phyloP scores from a whole-genome alignment of 2,113 vertebrate species.

The Crotophaga sulcirostris region DNA sequence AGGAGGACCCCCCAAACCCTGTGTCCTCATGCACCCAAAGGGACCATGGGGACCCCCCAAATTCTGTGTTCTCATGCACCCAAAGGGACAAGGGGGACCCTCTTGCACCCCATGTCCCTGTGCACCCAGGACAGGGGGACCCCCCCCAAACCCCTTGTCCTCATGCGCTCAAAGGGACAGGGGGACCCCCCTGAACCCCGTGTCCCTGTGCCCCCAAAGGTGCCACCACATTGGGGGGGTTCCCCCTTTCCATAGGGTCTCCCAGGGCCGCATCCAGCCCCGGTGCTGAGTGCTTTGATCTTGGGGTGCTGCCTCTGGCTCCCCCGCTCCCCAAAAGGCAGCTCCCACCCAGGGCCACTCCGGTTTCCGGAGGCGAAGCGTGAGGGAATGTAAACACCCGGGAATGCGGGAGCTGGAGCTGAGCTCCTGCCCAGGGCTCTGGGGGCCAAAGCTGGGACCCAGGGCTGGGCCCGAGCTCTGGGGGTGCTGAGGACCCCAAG shows the following conservation, averaged over 20 bases:
- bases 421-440: background rate
- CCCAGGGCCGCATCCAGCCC: background rate
- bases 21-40: too few relatives aligned
- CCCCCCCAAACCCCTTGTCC: too few relatives aligned
- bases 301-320: background rate
- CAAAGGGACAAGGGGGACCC: too few relatives aligned
- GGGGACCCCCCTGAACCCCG: too few relatives aligned
- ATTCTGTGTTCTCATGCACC: too few relatives aligned
- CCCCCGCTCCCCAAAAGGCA: background rate
- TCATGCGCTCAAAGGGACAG: too few relatives aligned
- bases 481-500: background rate
- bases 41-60: too few relatives aligned
- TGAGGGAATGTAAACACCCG: constrained; percentile 51
- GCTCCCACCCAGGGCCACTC: background rate
- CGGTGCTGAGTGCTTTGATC: background rate
- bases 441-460: background rate
- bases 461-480: background rate
- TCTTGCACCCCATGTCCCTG: too few relatives aligned
- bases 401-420: constrained; percentile 33
- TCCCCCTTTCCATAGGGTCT: background rate
- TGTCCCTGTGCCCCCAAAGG: background rate
- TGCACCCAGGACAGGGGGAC: too few relatives aligned
- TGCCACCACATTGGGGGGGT: background rate
- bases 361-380: background rate
- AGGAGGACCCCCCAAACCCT: too few relatives aligned